These are phyloP conservation scores for Hiodon alosoides DNA, from an alignment of 2,113 vertebrate species.

Conservation along the genomic window DNA sequence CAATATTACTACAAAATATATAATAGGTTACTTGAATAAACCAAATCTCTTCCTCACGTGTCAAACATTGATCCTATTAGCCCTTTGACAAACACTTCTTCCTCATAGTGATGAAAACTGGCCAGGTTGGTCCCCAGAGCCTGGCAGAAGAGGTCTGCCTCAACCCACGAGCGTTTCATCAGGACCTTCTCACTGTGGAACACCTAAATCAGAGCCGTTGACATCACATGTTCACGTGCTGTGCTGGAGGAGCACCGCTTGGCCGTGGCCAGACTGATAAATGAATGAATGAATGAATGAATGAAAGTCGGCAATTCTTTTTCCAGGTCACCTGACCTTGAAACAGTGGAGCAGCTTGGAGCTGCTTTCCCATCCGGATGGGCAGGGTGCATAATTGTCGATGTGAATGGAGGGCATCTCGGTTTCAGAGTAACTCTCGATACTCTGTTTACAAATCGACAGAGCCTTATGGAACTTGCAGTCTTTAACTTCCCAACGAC, in stretches of 20 bases:
- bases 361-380: slow-evolving; percentile 77
- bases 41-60: slow-evolving; percentile 59
- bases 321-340: slow-evolving; percentile 63
- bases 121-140: slow-evolving; percentile 85
- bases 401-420: slow-evolving; percentile 52
- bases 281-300: neutral
- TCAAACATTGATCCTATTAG: slow-evolving; percentile 81
- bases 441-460: slow-evolving; percentile 78
- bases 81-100: slow-evolving; percentile 80
- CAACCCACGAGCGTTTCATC: slow-evolving; percentile 85
- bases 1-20: neutral
- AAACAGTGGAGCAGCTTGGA: slow-evolving; percentile 72
- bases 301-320: neutral
- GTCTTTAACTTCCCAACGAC: slow-evolving; percentile 87
- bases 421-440: slow-evolving; percentile 51
- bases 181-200: slow-evolving; percentile 89
- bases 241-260: neutral
- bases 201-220: slow-evolving; percentile 61
- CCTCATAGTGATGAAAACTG: slow-evolving; percentile 81
- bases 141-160: slow-evolving; percentile 84
- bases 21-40: neutral
- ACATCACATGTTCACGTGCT: neutral
- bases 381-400: slow-evolving; percentile 65
- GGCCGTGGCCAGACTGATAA: too few relatives aligned
- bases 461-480: slow-evolving; percentile 76